Evolutionary conservation across 2,113 vertebrate genomes (phyloP), one percentile per base, ranked within the genome.

Genomic region (Indicator indicator): DNA sequence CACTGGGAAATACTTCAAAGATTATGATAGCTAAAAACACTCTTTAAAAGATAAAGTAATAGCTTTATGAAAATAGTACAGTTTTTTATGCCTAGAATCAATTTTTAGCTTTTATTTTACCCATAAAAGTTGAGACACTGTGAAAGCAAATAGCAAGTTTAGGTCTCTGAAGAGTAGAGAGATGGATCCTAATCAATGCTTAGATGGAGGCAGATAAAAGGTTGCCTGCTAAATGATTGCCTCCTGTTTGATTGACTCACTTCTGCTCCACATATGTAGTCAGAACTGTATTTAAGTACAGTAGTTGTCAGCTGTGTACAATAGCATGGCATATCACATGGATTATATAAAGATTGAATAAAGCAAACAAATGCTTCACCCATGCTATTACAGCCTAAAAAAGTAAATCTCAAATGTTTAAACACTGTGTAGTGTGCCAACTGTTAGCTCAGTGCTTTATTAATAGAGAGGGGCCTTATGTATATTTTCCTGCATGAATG

Each of bases 181-280:
- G 48, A 68, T 62, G 62, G 71, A 65, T 92, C 76, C 69, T 82
- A 77, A 80, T 60, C 44, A 69, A 1, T 75, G 52, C 83, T 90
- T 52, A 70, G 77, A 83, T 93, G 90, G 65, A 85, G 75, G 69
- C 80, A 65, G 74, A 64, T 82, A 88, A 91, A 94, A 69, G 69
- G 30, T 82, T 83, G 52, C 36, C 69, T 80, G 17, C 24, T 78
- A 67, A 87, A 42, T 78, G 42, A 52, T 96, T 89, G 65, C 89
- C 81, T 96, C 10, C 81, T 0, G 2, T 74, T 86, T 87, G 74
- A 38, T 63, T 70, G 54, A 69, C 75, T 83, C 38, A 56, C 15
- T 70, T 78, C 58, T 94, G 24, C 72, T 48, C 52, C 15, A 56
- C 38, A 50, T 27, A 10, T 27, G 32, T 28, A 54, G 21, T 18